A percentile compares a stretch with the other conserved stretches of the same genome.
Conservation (phyloP, 2,888 invertebrate genomes). For the Hemicrepidius hirtus region DNA sequence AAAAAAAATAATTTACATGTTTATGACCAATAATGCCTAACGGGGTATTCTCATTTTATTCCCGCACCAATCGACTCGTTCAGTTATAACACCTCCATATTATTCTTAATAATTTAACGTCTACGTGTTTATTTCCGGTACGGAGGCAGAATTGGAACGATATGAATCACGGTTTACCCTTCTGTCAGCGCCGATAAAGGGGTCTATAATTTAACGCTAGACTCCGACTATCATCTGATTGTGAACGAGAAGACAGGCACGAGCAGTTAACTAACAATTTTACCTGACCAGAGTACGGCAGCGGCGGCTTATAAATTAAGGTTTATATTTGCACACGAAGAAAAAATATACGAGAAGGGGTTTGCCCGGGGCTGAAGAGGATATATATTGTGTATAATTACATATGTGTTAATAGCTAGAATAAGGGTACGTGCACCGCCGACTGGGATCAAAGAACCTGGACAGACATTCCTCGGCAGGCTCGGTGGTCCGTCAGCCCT, state of each 20-base stretch:
- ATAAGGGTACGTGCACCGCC: slow-evolving; percentile 63
- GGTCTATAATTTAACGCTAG: slow-evolving; percentile 65
- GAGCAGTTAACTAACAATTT: slow-evolving; percentile 54
- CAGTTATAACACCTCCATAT: background rate
- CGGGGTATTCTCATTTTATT: too few species aligned
- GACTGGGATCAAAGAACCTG: slow-evolving; percentile 66
- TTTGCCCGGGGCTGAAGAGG: slow-evolving; percentile 57
- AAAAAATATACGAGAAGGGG: slow-evolving; percentile 59
- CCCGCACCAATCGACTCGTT: too few species aligned
- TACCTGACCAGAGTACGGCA: slow-evolving; percentile 56
- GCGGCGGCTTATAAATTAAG: slow-evolving; percentile 61
- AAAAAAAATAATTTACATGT: too few species aligned
- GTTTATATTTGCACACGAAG: slow-evolving; percentile 63
- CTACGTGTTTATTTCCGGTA: slow-evolving; percentile 46
- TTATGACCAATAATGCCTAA: too few species aligned
- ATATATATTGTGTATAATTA: slow-evolving; percentile 66
- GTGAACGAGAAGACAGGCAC: slow-evolving; percentile 55
- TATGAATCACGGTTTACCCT: slow-evolving; percentile 65
- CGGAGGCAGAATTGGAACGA: slow-evolving; percentile 53
- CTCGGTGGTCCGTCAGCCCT: slow-evolving; percentile 62
- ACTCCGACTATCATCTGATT: slow-evolving; percentile 55
- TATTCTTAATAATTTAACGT: background rate
- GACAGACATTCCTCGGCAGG: slow-evolving; percentile 65
- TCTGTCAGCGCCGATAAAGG: slow-evolving; percentile 66
- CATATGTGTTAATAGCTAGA: slow-evolving; percentile 67